Evolutionary conservation across 2,797 vertebrate species (phyloP), one percentile per base, ranked within the genome.

Genomic region (Myiothlypis chrysogaster): DNA sequence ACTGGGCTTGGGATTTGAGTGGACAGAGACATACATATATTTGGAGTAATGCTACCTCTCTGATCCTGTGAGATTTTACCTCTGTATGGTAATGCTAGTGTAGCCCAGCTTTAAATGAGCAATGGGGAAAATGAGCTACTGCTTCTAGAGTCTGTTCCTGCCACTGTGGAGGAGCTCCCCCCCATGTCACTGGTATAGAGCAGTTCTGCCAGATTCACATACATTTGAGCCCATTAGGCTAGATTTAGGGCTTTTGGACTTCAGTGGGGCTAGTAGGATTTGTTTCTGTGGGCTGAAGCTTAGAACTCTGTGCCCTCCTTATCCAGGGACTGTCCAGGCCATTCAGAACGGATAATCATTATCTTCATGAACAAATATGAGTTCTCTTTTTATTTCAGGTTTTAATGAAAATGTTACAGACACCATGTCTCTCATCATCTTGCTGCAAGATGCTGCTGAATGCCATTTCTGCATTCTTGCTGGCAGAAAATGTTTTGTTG

Each of bases 371-470:
- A n/a, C 0, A 0, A 80, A 32, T 27, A 10, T 6, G 37, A 63
- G 14, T 93, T 94, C 46, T 83, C 21, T 87, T n/a, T 83, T 49
- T 91, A 9, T 93, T 93, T 94, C 90, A 99, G 99, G 97, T 95
- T 23, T 97, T 99, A 85, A 83, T 98, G 46, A 96, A 97, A 96
- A 95, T 99, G 87, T 95, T 98, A 61, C 97, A 97, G 91, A 96
- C 97, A 53, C 92, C 97, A 0, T 61, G 91, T 83, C 97, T 99
- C 66, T 98, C 98, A 2, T 65, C 93, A 22, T 85, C 98, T 87
- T 99, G 99, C 96, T 97, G 86, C 71, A 94, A 97, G 65, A 97
- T 98, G 34, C 97, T 99, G 53, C 98, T 99, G 76, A 98, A 98
- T 95, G 98, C 98, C 39, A 94, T 98, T 92, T 98, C 99, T 80